Percentiles rank a stretch among this genome's conserved stretches.
These are phyloP conservation scores for Phocoena sinus DNA, from an alignment of 2,113 vertebrate species.

Conservation along the genomic window DNA sequence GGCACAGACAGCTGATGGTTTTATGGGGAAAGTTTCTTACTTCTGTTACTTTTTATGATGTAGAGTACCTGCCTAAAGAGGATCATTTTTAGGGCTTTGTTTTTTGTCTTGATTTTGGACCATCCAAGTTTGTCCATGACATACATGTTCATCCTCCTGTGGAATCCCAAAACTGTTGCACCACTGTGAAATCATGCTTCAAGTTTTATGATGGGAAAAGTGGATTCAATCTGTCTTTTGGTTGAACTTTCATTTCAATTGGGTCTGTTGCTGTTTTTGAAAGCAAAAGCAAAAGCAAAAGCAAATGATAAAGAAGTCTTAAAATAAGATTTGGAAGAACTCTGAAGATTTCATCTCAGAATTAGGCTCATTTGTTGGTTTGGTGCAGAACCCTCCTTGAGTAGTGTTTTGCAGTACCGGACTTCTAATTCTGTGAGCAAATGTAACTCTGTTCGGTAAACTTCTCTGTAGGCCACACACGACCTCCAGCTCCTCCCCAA, in stretches of 20 bases:
- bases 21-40: not conserved
- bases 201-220: not conserved
- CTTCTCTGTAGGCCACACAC: not conserved
- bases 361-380: not conserved
- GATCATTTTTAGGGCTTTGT: not conserved
- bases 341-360: not conserved
- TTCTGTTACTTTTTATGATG: not conserved
- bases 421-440: not conserved
- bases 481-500: not conserved
- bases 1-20: not conserved
- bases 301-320: not conserved
- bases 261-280: not conserved
- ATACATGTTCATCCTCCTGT: rapidly evolving
- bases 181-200: not conserved
- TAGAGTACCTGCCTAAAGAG: not conserved
- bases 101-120: not conserved
- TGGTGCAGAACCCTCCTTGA: not conserved
- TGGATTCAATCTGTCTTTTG: not conserved
- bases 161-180: not conserved
- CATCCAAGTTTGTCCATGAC: not conserved
- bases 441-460: not conserved
- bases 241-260: not conserved
- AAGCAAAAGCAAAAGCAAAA: not conserved
- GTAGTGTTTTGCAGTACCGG: rapidly evolving
- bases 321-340: not conserved